A percentile compares a stretch with the other conserved stretches of the same genome.
Conservation (phyloP, 2,113 vertebrate species). For the Euleptes europaea region DNA sequence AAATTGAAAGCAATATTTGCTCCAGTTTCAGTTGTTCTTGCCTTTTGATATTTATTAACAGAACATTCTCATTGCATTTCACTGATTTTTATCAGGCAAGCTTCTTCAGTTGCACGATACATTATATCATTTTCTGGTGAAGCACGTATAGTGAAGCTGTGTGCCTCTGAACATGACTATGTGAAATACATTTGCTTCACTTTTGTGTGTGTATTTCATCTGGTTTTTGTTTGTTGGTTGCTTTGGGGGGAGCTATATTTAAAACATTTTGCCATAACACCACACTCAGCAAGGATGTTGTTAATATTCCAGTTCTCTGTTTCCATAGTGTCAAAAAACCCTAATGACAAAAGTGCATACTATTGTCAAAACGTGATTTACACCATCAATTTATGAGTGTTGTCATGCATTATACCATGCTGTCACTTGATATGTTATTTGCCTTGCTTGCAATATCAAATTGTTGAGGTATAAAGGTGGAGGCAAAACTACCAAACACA, state of each 20-base stretch:
- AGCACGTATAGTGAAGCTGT: no score
- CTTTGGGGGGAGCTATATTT: not conserved
- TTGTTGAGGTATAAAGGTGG: not conserved
- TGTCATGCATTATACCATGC: not conserved
- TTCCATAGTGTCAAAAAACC: not conserved
- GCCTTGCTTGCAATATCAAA: not conserved
- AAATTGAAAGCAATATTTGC: not conserved
- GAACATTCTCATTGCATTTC: no score
- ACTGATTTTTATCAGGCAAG: no score
- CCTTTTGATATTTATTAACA: not conserved
- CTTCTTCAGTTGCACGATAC: no score
- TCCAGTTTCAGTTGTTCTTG: not conserved
- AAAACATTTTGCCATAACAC: not conserved
- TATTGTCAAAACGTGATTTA: not conserved
- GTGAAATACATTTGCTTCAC: no score
- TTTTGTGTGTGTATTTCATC: no score
- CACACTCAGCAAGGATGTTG: not conserved
- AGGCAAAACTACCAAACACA: constrained; percentile 4
- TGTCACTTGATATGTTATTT: not conserved
- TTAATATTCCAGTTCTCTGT: not conserved
- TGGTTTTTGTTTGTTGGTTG: no score
- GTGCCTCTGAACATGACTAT: no score
- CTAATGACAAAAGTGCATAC: not conserved
- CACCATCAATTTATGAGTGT: not conserved
- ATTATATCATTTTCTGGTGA: no score